phyloP scores from a whole-genome alignment of 1,140 invertebrate genomes.

The Lasioglossum baleicum region DNA sequence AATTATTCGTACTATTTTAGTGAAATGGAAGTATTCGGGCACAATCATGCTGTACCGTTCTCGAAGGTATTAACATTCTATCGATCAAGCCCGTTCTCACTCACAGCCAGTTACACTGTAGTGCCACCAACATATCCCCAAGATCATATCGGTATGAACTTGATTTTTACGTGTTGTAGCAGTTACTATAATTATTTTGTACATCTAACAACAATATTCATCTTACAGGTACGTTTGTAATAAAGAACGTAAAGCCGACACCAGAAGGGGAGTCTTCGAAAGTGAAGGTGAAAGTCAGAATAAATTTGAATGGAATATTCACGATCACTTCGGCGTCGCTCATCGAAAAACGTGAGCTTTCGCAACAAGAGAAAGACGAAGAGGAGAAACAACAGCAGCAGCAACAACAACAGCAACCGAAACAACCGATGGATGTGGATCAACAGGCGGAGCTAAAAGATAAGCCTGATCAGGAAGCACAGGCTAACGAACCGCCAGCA shows the following conservation, averaged over 20 bases:
- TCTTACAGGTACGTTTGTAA: conserved; percentile 87
- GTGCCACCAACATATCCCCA: conserved; percentile 87
- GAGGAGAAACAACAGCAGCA: conserved; percentile 77
- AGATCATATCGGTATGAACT: conserved; percentile 87
- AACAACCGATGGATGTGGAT: conserved; percentile 78
- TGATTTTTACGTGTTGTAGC: conserved; percentile 41
- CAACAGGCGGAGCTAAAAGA: conserved; percentile 74
- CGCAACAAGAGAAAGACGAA: conserved; percentile 82
- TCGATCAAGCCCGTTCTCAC: conserved; percentile 90
- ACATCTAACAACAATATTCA: neutral
- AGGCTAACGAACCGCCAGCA: conserved; percentile 78
- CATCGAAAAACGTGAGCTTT: conserved; percentile 89
- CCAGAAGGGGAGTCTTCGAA: conserved; percentile 94
- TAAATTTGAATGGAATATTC: conserved; percentile 96
- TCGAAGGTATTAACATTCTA: conserved; percentile 97
- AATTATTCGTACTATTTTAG: conserved; percentile 75
- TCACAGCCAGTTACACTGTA: conserved; percentile 90
- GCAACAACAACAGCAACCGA: conserved; percentile 76
- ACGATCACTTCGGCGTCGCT: conserved; percentile 91
- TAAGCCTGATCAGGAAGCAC: conserved; percentile 76
- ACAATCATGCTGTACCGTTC: conserved; percentile 94
- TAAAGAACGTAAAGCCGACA: conserved; percentile 92
- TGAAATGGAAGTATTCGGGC: conserved; percentile 90
- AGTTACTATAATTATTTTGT: neutral
- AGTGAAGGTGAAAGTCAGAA: conserved; percentile 96